These are phyloP conservation scores for Etheostoma nigrum DNA, from an alignment of 2,797 vertebrate species.

Conservation along the genomic window DNA sequence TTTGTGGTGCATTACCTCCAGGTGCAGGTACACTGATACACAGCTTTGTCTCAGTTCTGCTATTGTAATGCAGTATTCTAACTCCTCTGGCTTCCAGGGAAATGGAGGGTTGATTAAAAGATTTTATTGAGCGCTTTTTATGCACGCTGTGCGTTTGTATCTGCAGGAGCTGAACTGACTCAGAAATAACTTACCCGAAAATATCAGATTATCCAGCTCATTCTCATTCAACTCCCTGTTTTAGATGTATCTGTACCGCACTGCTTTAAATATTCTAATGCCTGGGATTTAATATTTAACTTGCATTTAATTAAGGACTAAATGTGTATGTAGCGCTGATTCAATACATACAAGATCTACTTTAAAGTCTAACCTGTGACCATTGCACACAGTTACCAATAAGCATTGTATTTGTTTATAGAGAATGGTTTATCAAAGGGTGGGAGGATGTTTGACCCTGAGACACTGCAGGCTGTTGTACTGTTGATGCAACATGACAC, in stretches of 20 bases:
- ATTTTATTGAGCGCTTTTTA: not conserved
- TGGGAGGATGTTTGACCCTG: conserved; percentile 12
- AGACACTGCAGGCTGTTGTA: conserved; percentile 26
- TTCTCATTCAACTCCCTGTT: not conserved
- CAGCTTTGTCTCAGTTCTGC: no score
- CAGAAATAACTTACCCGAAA: not conserved
- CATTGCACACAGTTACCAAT: not conserved
- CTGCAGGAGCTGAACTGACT: conserved; percentile 7
- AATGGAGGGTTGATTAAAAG: not conserved
- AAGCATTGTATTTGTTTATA: not conserved
- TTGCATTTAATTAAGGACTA: not conserved
- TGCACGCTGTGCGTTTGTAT: not conserved
- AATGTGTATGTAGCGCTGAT: not conserved
- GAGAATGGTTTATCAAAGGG: conserved; percentile 14
- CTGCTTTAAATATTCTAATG: not conserved
- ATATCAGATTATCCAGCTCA: not conserved
- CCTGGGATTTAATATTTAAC: not conserved
- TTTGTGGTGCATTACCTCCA: not conserved
- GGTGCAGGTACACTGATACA: not conserved
- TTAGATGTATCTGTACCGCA: not conserved
- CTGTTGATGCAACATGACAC: conserved; percentile 21
- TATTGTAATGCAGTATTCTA: not conserved
- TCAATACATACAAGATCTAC: not conserved
- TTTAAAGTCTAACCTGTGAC: not conserved
- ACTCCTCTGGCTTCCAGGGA: conserved; percentile 9